A percentile compares a stretch with the other conserved stretches of the same genome.
Evolutionary conservation across 2,888 invertebrate species (phyloP).

Genomic region (Drosophila parthenogenetica): DNA sequence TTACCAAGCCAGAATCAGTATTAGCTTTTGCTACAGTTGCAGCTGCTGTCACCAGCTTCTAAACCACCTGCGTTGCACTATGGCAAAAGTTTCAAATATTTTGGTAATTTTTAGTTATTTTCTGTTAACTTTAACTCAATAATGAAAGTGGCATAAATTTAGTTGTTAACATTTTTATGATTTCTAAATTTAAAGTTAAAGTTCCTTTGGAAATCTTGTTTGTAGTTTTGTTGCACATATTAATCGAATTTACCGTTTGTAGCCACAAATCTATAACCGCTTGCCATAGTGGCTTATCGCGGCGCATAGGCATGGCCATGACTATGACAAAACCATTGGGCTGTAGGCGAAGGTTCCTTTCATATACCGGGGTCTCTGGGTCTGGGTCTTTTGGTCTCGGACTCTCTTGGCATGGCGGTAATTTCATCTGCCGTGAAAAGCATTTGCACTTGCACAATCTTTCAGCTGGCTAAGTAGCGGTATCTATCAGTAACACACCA

Average conservation of each 20-base stretch:
- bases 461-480: constrained; percentile 67
- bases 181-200: no score
- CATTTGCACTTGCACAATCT: constrained; percentile 66
- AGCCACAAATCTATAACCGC: background rate
- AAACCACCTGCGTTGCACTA: background rate
- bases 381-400: constrained; percentile 10
- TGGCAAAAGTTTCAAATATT: background rate
- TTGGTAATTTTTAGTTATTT: no score
- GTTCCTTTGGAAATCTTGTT: no score
- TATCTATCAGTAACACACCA: constrained; percentile 69
- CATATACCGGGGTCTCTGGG: background rate
- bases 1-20: background rate
- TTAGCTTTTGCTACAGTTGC: constrained; percentile 1
- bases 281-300: constrained; percentile 15
- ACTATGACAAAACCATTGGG: background rate
- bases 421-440: constrained; percentile 69
- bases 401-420: constrained; percentile 39
- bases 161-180: no score
- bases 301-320: constrained; percentile 6
- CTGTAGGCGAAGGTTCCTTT: background rate
- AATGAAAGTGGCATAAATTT: no score
- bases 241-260: background rate
- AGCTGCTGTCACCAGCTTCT: background rate
- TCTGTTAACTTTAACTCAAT: no score
- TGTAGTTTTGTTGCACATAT: no score